Base-by-base conservation (phyloP, 1,140 invertebrate genomes). In the Solenopsis invicta region DNA sequence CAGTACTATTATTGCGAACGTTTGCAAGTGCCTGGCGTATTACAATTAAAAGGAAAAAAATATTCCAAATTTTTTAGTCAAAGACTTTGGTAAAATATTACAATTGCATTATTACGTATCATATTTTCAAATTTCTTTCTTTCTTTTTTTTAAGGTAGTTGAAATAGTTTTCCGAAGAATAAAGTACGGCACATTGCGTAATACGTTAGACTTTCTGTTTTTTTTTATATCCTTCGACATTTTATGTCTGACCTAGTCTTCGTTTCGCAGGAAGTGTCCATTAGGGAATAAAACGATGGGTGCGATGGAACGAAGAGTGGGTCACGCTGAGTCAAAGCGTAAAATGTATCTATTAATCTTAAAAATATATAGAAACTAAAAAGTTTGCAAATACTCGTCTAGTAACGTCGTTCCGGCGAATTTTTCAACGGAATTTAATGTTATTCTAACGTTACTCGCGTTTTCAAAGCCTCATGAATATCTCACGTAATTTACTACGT, bases 331-430 rank as follows among this genome's bases (percentile, higher is more conserved):
- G 69, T 59, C 78, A 24, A 69, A 71, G 50, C 21, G 50, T 69
- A 76, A 75, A 87, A 81, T 56, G 66, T 69, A 67, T 29, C 41
- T 29, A 80, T 67, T 85, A 85, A 74, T 85, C 74, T 66, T 69
- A 41, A 62, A 85, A 29, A 29, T 29, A 76, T 84, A 59, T 52
- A 52, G 29, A 45, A 12, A 78, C 41, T 59, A 41, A 54, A 67
- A 67, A 54, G 48, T 67, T 80, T 66, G 45, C 61, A 80, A 80
- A 80, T 34, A n/a, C 52, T 18, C 34, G 18, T 13, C 12, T 18
- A 29, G 34, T 37, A 37, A 37, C 18, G 24, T 78, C 16, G 9
- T 21, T 52, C n/a, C 10, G 37, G 9, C 13, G 13, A 41, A 67
- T 80, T 80, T 52, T 80, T 69, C 45, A 52, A 21, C 45, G 5